phyloP scores from a whole-genome alignment of 2,797 vertebrate species.

The Coilia nasus region DNA sequence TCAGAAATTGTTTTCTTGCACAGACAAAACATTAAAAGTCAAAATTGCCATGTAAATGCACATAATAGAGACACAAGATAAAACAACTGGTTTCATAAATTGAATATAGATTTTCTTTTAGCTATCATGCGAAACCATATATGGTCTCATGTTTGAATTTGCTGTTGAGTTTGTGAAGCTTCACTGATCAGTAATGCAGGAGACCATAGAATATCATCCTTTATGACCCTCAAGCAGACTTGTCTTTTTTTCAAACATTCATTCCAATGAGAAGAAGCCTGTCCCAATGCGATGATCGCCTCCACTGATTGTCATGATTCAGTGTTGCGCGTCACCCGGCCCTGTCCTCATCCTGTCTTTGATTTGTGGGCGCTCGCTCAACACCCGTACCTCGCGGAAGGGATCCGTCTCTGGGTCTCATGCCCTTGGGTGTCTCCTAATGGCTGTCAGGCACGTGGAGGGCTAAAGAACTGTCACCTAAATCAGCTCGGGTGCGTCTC shows the following conservation, averaged over 20 bases:
- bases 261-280: constrained; percentile 11
- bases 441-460: constrained; percentile 72
- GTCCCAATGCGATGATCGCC: not conserved
- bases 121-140: not conserved
- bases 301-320: constrained; percentile 19
- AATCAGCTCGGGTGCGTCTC: constrained; percentile 62
- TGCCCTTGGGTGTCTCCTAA: constrained; percentile 73
- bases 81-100: not conserved
- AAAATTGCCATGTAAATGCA: not conserved
- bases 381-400: constrained; percentile 8
- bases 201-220: constrained; percentile 1
- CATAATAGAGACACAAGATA: not conserved
- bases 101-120: not conserved
- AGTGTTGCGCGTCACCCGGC: constrained; percentile 9
- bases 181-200: not conserved
- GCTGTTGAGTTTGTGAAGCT: not conserved
- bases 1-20: too few relatives aligned
- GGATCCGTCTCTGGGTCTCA: constrained; percentile 45
- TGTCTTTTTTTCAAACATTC: not conserved
- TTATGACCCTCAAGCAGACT: not conserved
- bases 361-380: constrained; percentile 12
- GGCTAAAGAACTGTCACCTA: constrained; percentile 79
- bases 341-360: constrained; percentile 18
- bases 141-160: not conserved
- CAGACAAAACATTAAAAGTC: not conserved